These are phyloP conservation scores for Gambelia wislizenii DNA, from an alignment of 2,797 vertebrate genomes.

Conservation along the genomic window DNA sequence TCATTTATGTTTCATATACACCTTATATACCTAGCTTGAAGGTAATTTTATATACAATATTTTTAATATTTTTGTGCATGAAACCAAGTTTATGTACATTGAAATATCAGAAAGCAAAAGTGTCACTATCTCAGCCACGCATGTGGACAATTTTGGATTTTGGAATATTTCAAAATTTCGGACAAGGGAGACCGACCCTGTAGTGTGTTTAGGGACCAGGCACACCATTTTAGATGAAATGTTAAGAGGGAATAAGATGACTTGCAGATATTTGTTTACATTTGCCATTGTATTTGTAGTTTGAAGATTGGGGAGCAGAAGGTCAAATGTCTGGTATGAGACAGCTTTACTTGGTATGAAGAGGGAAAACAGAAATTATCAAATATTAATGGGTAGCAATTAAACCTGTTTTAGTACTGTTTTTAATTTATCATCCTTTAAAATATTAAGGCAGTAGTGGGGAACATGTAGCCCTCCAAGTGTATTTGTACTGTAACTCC, in stretches of 20 bases:
- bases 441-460: too few species aligned
- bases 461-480: not conserved
- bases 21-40: too few species aligned
- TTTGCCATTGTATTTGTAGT: not conserved
- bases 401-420: not conserved
- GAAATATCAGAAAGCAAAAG: too few species aligned
- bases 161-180: too few species aligned
- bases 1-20: too few species aligned
- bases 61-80: too few species aligned
- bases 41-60: too few species aligned
- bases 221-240: not conserved
- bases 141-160: too few species aligned
- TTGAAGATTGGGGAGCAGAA: not conserved
- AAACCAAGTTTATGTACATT: too few species aligned
- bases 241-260: not conserved
- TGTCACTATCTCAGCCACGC: too few species aligned
- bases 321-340: not conserved
- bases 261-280: not conserved
- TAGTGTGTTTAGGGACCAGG: not conserved
- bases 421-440: not conserved
- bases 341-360: not conserved
- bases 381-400: not conserved
- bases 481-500: not conserved
- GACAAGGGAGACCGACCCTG: too few species aligned
- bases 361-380: not conserved